Percentiles rank a stretch among this genome's conserved stretches.
Evolutionary conservation across 2,113 vertebrate species (phyloP).

Genomic region (Rhinichthys klamathensis): DNA sequence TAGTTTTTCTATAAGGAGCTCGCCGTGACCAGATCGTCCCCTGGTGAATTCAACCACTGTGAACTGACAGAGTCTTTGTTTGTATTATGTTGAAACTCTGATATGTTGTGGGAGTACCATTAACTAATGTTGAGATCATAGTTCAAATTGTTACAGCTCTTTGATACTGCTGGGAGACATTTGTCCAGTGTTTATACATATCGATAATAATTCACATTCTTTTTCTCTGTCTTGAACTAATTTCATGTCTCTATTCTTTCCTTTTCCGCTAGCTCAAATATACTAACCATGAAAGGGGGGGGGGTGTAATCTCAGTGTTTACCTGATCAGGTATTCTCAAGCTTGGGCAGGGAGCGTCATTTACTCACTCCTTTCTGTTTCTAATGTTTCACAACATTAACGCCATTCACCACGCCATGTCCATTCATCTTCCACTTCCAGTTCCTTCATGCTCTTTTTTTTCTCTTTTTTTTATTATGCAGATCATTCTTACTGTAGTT

Average conservation of each 20-base stretch:
- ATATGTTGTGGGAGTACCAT: constrained; percentile 15
- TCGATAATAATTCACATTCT: constrained; percentile 9
- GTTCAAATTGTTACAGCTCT: not conserved
- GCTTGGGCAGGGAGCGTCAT: not conserved
- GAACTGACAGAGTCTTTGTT: constrained; percentile 15
- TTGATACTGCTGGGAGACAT: not conserved
- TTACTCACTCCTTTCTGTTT: not conserved
- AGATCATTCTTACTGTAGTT: not conserved
- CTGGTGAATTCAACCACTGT: not conserved
- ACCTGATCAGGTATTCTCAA: not conserved
- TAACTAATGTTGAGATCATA: not conserved
- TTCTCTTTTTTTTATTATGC: not conserved
- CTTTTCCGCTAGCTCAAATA: not conserved
- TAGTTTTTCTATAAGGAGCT: constrained; percentile 10
- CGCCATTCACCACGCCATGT: not conserved
- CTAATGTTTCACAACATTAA: constrained; percentile 2
- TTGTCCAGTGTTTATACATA: not conserved
- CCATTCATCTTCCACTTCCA: not conserved
- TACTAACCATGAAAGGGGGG: not conserved
- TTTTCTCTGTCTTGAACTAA: constrained; percentile 4
- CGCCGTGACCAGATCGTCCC: not conserved
- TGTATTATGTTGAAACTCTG: constrained; percentile 14
- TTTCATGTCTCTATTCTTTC: not conserved
- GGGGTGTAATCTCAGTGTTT: not conserved
- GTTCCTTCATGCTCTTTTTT: not conserved